A percentile compares a stretch with the other conserved stretches of the same genome.
Conservation (phyloP, 2,113 vertebrate species). For the Ursus arctos region DNA sequence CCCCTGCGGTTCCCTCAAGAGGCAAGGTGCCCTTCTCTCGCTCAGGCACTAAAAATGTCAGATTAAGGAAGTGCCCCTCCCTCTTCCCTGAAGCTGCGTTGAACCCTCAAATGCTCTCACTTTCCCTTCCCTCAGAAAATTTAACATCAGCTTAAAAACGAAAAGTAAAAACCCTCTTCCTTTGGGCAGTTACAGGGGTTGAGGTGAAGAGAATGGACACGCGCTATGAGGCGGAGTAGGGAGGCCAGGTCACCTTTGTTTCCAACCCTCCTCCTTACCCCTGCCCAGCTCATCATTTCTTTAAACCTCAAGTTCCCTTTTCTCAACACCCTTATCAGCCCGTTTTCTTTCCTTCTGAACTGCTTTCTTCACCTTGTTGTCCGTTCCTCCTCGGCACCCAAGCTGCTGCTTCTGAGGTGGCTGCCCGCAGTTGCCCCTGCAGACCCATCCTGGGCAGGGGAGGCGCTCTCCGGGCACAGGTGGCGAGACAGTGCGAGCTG, state of each 20-base stretch:
- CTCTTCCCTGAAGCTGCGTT: not conserved
- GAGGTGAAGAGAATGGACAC: not conserved
- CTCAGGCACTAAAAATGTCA: not conserved
- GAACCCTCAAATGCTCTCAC: not conserved
- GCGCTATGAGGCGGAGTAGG: not conserved
- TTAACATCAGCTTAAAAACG: not conserved
- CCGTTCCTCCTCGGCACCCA: not conserved
- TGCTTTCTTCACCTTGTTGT: not conserved
- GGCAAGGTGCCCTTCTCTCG: not conserved
- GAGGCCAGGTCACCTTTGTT: not conserved
- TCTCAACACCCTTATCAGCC: not conserved
- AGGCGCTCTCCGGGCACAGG: not conserved
- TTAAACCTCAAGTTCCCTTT: conserved; percentile 52
- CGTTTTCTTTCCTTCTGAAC: not conserved
- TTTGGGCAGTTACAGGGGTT: not conserved
- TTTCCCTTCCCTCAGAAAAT: not conserved
- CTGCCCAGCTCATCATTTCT: not conserved
- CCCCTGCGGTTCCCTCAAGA: fast-evolving
- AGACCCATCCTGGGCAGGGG: not conserved
- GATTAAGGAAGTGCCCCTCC: conserved; percentile 41
- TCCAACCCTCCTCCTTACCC: not conserved
- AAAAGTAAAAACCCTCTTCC: not conserved
- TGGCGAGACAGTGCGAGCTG: not conserved
- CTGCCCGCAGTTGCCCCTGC: not conserved
- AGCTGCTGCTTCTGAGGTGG: not conserved